phyloP scores from a whole-genome alignment of 2,113 vertebrate genomes.

The Scophthalmus maximus region DNA sequence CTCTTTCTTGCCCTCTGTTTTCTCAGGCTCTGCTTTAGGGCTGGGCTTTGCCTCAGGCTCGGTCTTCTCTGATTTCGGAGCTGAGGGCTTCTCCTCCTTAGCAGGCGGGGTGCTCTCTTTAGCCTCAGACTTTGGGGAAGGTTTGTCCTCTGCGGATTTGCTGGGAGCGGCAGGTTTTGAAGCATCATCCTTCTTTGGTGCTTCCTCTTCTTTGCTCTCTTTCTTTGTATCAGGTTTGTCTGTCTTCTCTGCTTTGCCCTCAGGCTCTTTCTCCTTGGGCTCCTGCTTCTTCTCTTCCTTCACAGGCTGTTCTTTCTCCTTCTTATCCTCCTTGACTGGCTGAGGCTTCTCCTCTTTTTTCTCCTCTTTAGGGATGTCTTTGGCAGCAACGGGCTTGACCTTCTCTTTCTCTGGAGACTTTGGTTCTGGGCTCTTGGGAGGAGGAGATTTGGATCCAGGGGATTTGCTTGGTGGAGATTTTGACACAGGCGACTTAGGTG shows the following conservation, averaged over 20 bases:
- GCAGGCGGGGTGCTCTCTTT: constrained; percentile 57
- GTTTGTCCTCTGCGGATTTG: constrained; percentile 70
- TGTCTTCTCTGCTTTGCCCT: constrained; percentile 71
- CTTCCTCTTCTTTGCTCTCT: constrained; percentile 57
- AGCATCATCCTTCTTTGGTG: constrained; percentile 66
- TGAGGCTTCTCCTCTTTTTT: constrained; percentile 61
- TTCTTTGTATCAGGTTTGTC: constrained; percentile 72
- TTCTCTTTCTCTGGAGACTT: constrained; percentile 77
- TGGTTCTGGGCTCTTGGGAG: constrained; percentile 67
- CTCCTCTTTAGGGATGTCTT: constrained; percentile 67
- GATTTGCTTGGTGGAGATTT: constrained; percentile 77
- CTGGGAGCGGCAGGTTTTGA: constrained; percentile 60
- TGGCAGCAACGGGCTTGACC: constrained; percentile 40
- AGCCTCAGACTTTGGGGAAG: constrained; percentile 59
- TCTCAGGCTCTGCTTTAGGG: constrained; percentile 52
- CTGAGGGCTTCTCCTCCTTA: constrained; percentile 72
- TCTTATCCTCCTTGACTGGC: constrained; percentile 57
- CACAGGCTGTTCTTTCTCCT: constrained; percentile 52
- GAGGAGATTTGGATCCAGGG: constrained; percentile 63
- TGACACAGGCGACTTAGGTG: constrained; percentile 60
- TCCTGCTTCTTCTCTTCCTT: constrained; percentile 69
- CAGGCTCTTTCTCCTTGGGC: constrained; percentile 66
- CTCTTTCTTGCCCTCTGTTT: constrained; percentile 65
- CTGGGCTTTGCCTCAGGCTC: constrained; percentile 62
- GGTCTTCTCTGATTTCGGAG: constrained; percentile 71